phyloP scores from a whole-genome alignment of 2,113 vertebrate genomes.

The Microtus ochrogaster region DNA sequence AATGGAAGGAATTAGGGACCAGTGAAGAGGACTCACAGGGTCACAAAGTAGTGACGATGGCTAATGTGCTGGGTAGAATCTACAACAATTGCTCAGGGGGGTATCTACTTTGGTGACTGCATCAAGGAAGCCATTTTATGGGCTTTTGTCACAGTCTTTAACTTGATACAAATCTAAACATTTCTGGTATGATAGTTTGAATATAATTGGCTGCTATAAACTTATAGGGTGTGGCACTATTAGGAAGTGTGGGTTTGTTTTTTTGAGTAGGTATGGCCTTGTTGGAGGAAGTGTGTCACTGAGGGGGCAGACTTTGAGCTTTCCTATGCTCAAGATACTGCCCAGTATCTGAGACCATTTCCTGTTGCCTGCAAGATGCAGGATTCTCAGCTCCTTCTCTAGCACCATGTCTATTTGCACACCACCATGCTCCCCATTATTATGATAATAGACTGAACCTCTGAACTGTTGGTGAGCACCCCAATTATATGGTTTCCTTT shows the following conservation, averaged over 20 bases:
- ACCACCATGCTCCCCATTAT: not conserved
- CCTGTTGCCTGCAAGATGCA: not conserved
- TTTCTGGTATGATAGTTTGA: not conserved
- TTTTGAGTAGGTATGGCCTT: not conserved
- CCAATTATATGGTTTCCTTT: not conserved
- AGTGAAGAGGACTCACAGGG: not conserved
- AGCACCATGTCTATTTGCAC: not conserved
- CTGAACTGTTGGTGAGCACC: not conserved
- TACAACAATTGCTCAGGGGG: too few relatives aligned
- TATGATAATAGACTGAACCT: not conserved
- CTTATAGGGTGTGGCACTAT: not conserved
- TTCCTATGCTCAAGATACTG: not conserved
- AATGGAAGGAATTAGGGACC: not conserved
- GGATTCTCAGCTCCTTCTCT: not conserved
- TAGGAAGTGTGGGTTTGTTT: not conserved
- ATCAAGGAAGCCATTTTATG: not conserved
- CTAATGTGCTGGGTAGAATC: fast-evolving
- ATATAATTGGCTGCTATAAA: not conserved
- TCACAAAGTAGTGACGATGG: not conserved
- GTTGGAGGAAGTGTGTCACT: not conserved
- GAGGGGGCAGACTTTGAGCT: not conserved
- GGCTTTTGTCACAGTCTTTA: not conserved
- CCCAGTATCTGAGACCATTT: not conserved
- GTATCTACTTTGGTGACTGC: not conserved
- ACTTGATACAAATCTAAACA: not conserved